phyloP scores from a whole-genome alignment of 2,888 invertebrate genomes.

The Drosophila monieri region DNA sequence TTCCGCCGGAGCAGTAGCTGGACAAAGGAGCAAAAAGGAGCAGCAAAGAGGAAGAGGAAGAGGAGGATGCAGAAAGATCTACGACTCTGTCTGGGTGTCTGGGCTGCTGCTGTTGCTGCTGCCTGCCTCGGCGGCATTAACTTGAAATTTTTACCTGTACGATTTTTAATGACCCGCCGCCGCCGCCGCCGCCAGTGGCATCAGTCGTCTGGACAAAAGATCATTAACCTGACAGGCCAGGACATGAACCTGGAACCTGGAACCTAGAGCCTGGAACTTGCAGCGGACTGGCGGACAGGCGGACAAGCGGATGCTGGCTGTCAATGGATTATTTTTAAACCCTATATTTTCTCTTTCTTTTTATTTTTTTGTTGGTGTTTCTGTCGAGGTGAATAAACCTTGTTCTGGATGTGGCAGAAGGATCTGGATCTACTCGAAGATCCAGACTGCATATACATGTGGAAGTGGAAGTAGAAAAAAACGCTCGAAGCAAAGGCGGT shows the following conservation, averaged over 20 bases:
- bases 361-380: neutral
- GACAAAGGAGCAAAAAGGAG: conserved; percentile 54
- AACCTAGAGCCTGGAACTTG: neutral
- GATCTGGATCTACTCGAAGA: neutral
- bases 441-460: neutral
- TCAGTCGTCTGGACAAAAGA: conserved; percentile 39
- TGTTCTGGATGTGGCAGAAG: neutral
- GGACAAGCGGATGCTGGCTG: conserved; percentile 33
- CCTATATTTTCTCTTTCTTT: neutral
- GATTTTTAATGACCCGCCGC: conserved; percentile 52
- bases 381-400: conserved; percentile 1
- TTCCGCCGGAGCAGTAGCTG: neutral
- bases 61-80: conserved; percentile 34
- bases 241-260: conserved; percentile 3
- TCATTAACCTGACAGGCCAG: conserved; percentile 40
- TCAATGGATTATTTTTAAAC: conserved; percentile 52
- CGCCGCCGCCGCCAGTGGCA: conserved; percentile 22
- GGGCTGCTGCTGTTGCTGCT: conserved; percentile 2
- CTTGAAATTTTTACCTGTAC: conserved; percentile 43
- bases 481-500: neutral
- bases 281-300: neutral
- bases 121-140: conserved; percentile 32
- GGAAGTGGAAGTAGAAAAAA: neutral
- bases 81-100: conserved; percentile 32
- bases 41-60: neutral